These are phyloP conservation scores for Cepaea hortensis DNA, from an alignment of 2,888 invertebrate genomes.

Conservation along the genomic window DNA sequence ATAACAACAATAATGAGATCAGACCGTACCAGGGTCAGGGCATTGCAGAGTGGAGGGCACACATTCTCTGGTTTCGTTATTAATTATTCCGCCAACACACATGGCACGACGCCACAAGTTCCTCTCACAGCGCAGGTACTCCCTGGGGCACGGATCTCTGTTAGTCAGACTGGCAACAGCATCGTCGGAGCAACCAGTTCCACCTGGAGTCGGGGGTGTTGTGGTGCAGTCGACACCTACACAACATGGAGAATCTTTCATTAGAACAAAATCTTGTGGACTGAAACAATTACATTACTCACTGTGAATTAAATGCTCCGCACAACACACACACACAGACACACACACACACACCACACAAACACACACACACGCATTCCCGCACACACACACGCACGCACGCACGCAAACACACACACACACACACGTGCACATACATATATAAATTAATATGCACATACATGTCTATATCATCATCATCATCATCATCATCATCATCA, in stretches of 20 bases:
- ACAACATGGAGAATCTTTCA: not conserved
- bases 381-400: no score
- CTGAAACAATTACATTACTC: not conserved
- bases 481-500: no score
- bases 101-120: not conserved
- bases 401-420: not conserved
- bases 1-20: no score
- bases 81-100: constrained; percentile 32
- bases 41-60: constrained; percentile 1
- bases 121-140: constrained; percentile 16
- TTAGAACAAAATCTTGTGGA: not conserved
- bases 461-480: no score
- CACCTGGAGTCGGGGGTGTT: not conserved
- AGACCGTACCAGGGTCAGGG: constrained; percentile 24
- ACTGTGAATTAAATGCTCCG: no score
- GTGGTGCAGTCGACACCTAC: not conserved
- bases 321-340: no score
- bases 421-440: no score
- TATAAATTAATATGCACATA: no score
- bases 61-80: not conserved
- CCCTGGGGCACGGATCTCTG: not conserved
- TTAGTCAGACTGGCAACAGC: not conserved
- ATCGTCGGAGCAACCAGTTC: not conserved
- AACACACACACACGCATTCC: no score
- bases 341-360: no score